These are phyloP conservation scores for Phocides pigmalion DNA, from an alignment of 1,140 invertebrate genomes.

Conservation along the genomic window DNA sequence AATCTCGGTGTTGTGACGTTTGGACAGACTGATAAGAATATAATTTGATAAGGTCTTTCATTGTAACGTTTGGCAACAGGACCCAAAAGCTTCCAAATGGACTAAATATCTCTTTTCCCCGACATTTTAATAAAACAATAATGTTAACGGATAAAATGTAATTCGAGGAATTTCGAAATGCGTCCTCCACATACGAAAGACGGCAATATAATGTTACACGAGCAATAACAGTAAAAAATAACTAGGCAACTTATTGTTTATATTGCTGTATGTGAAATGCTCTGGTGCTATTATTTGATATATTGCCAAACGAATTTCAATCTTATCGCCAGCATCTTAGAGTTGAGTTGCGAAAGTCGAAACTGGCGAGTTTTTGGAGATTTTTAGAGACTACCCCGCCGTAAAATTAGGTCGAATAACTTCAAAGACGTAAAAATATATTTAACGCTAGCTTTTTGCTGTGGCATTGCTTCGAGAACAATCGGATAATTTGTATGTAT, in stretches of 20 bases:
- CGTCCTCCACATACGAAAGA: conserved; percentile 21
- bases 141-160: conserved; percentile 27
- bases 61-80: too few species aligned
- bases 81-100: not conserved
- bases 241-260: conserved; percentile 31
- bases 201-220: conserved; percentile 25
- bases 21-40: too few species aligned
- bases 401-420: conserved; percentile 22
- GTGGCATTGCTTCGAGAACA: not conserved
- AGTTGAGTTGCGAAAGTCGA: not conserved
- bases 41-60: too few species aligned
- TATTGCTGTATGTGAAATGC: conserved; percentile 18
- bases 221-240: conserved; percentile 34
- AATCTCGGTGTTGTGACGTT: too few species aligned
- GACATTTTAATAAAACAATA: conserved; percentile 31
- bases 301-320: conserved; percentile 1
- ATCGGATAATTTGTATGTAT: not conserved
- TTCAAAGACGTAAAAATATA: conserved; percentile 13
- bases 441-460: not conserved
- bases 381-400: conserved; percentile 24
- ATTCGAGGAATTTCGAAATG: conserved; percentile 25
- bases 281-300: not conserved
- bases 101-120: not conserved
- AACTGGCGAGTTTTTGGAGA: conserved; percentile 13
- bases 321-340: conserved; percentile 3